Base-by-base conservation (phyloP, 37 sponge, comb jelly and placozoan genomes). In the Lycopodina hypogea region DNA sequence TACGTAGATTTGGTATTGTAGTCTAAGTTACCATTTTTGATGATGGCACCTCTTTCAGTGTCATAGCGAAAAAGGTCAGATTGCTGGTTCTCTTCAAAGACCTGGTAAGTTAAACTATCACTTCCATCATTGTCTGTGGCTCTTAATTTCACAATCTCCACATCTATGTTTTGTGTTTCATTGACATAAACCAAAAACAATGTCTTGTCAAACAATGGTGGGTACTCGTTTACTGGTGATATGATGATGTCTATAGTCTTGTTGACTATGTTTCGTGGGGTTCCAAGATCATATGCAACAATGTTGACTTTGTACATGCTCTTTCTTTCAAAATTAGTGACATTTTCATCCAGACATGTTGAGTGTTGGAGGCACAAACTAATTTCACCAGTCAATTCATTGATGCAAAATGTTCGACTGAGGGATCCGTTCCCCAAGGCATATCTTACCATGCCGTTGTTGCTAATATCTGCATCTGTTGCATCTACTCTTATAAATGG, bases 111-210 rank as follows among this genome's bases (percentile, higher is more conserved):
- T 24, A 76, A 12, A 2, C n/a, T 30, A 22, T 76, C 76, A 22
- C 59, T 38, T 11, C 38, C 39, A 55, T 91, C 92, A 56, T 12
- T 15, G 41, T 91, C 92, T 33, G 24, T 45, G 19, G 92, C 92
- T 18, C 39, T 15, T 18, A 91, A 50, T 1, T 33, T 57, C 33
- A 36, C 66, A 19, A 91, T 68, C 2, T 57, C 33, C 0, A 40
- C 59, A 33, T 39, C 48, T 3, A 8, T 64, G 23, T 28, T 11
- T n/a, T 37, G 30, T 3, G 30, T 59, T 30, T 91, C 88, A n/a
- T 56, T 29, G 17, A 87, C 78, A 41, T 24, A 38, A 0, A 78
- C 74, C 15, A 18, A 18, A 42, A 70, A 8, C 8, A 24, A 0
- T 17, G 34, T 52, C 21, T 57, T 28, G 12, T 78, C 78, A 40